Conservation (phyloP, 2,888 invertebrate species). For the Pseudococcus longispinus region DNA sequence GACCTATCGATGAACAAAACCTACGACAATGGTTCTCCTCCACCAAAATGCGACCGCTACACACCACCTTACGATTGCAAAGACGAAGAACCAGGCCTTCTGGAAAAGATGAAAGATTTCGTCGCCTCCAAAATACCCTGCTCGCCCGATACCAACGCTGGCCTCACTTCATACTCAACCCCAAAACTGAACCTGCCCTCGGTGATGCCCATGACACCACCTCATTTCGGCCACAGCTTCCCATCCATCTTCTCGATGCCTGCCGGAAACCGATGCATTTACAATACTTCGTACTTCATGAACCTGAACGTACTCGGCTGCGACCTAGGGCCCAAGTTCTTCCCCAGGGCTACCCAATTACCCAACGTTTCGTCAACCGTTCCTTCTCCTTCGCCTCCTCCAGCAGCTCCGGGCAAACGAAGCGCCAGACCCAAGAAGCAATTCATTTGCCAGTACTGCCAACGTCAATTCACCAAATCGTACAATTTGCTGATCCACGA, state of each 20-base stretch:
- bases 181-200: conserved; percentile 64
- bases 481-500: conserved; percentile 98
- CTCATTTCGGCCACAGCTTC: conserved; percentile 64
- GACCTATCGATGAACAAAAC: conserved; percentile 17
- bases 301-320: background rate
- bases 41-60: conserved; percentile 48
- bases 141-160: background rate
- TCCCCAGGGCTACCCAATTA: conserved; percentile 39
- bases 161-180: background rate
- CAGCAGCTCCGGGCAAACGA: conserved; percentile 63
- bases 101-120: conserved; percentile 33
- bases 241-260: conserved; percentile 60
- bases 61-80: background rate
- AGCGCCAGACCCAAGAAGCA: conserved; percentile 77
- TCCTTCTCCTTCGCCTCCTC: conserved; percentile 52
- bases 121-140: conserved; percentile 63
- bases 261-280: background rate
- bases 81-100: background rate
- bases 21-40: conserved; percentile 45
- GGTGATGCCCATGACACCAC: conserved; percentile 65
- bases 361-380: conserved; percentile 61
- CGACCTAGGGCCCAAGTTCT: background rate
- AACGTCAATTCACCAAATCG: conserved; percentile 95
- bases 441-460: conserved; percentile 98
- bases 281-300: conserved; percentile 52